Evolutionary conservation across 2,888 invertebrate genomes (phyloP).

Genomic region (Meganola albula): DNA sequence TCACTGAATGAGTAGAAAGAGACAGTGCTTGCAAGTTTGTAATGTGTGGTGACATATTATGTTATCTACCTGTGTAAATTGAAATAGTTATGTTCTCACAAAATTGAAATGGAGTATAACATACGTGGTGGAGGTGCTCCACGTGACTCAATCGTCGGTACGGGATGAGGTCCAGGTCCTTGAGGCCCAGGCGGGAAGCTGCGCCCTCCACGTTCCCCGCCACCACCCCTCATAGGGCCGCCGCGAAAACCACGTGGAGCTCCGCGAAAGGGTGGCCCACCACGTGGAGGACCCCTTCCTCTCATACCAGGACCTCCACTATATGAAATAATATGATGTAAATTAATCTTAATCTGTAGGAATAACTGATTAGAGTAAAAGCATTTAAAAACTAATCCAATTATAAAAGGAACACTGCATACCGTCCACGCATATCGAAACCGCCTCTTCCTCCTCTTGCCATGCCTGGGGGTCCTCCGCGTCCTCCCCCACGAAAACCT

Average conservation of each 20-base stretch:
- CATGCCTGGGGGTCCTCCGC: conserved; percentile 61
- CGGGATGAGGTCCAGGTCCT: conserved; percentile 70
- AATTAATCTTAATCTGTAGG: no score
- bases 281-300: conserved; percentile 57
- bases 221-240: conserved; percentile 63
- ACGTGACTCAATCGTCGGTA: conserved; percentile 67
- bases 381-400: no score
- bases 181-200: conserved; percentile 65
- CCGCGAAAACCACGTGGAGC: conserved; percentile 66
- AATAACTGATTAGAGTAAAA: no score
- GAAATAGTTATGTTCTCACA: not conserved
- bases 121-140: conserved; percentile 60
- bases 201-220: conserved; percentile 64
- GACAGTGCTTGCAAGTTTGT: no score
- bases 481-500: conserved; percentile 65
- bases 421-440: conserved; percentile 72
- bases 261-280: conserved; percentile 51
- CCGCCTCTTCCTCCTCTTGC: conserved; percentile 63
- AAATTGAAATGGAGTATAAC: conserved; percentile 9
- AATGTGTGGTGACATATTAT: no score
- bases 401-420: conserved; percentile 17
- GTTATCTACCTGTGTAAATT: no score
- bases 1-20: no score
- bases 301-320: conserved; percentile 65
- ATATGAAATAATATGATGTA: no score